phyloP scores from a whole-genome alignment of 2,113 vertebrate species.

The Pseudolaguvia tuberculata region DNA sequence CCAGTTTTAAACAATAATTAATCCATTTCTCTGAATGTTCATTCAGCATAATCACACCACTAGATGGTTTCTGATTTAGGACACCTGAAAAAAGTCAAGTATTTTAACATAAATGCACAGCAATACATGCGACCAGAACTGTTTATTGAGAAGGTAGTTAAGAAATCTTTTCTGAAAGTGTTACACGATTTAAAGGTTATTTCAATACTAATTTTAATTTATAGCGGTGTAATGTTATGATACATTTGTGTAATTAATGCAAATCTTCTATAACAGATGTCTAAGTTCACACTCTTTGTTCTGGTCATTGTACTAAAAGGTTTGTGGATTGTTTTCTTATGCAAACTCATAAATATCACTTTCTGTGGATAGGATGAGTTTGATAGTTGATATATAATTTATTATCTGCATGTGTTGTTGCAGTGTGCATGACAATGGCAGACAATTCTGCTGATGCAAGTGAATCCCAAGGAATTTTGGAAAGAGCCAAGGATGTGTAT shows the following conservation, averaged over 20 bases:
- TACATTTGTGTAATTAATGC: not conserved
- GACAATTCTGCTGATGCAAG: not conserved
- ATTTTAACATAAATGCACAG: conserved; percentile 20
- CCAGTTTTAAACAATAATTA: conserved; percentile 26
- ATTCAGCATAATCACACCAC: conserved; percentile 19
- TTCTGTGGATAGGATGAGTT: not conserved
- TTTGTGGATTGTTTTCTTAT: conserved; percentile 36
- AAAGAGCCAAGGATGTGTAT: conserved; percentile 41
- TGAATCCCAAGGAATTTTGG: conserved; percentile 48
- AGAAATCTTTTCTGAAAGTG: not conserved
- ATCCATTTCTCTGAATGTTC: conserved; percentile 38
- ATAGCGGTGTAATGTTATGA: not conserved
- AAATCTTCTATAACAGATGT: conserved; percentile 48
- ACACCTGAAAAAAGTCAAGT: not conserved
- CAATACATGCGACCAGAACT: not conserved
- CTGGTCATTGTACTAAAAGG: conserved; percentile 60
- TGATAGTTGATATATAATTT: not conserved
- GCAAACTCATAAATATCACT: not conserved
- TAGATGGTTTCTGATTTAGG: not conserved
- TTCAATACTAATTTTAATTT: not conserved
- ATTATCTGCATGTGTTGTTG: not conserved
- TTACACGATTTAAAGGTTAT: conserved; percentile 21
- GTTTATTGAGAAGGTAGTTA: not conserved
- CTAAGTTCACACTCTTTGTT: conserved; percentile 29
- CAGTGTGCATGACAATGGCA: conserved; percentile 42